These are phyloP conservation scores for Venustoraphidia nigricollis DNA, from an alignment of 2,888 invertebrate species.

Conservation along the genomic window DNA sequence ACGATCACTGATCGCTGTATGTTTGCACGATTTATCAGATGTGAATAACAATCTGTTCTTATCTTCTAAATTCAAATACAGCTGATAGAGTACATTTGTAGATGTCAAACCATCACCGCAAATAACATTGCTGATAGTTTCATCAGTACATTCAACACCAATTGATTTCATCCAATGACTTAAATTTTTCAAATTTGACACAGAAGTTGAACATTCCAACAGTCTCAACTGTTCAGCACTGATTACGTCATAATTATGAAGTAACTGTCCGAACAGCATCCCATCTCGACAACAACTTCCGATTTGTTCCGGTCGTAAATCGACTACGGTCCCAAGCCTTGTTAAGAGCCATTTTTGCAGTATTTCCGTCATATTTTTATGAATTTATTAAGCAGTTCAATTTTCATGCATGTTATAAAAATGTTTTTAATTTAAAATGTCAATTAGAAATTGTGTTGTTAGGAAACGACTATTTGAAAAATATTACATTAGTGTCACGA, in stretches of 20 bases:
- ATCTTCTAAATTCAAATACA: slow-evolving; percentile 42
- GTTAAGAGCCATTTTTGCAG: slow-evolving; percentile 43
- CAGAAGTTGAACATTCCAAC: slow-evolving; percentile 30
- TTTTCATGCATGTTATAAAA: slow-evolving; percentile 2
- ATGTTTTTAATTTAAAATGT: neutral
- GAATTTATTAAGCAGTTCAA: neutral
- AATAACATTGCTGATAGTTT: slow-evolving; percentile 32
- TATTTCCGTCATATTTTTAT: slow-evolving; percentile 35
- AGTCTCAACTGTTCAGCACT: slow-evolving; percentile 33
- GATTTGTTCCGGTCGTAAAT: slow-evolving; percentile 36
- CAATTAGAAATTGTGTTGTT: too few species aligned
- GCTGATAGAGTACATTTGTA: slow-evolving; percentile 40
- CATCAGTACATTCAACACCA: slow-evolving; percentile 29
- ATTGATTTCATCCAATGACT: slow-evolving; percentile 35
- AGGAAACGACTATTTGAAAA: too few species aligned
- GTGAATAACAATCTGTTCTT: slow-evolving; percentile 35
- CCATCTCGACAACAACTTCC: slow-evolving; percentile 41
- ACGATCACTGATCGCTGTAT: slow-evolving; percentile 20
- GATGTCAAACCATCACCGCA: slow-evolving; percentile 33
- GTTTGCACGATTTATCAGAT: slow-evolving; percentile 20
- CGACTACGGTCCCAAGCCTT: slow-evolving; percentile 35
- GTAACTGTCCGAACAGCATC: slow-evolving; percentile 34
- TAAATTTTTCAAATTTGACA: slow-evolving; percentile 34
- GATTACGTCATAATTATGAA: slow-evolving; percentile 42
- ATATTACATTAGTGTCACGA: too few species aligned